These are phyloP conservation scores for Arion vulgaris DNA, from an alignment of 1,140 invertebrate species.

Conservation along the genomic window DNA sequence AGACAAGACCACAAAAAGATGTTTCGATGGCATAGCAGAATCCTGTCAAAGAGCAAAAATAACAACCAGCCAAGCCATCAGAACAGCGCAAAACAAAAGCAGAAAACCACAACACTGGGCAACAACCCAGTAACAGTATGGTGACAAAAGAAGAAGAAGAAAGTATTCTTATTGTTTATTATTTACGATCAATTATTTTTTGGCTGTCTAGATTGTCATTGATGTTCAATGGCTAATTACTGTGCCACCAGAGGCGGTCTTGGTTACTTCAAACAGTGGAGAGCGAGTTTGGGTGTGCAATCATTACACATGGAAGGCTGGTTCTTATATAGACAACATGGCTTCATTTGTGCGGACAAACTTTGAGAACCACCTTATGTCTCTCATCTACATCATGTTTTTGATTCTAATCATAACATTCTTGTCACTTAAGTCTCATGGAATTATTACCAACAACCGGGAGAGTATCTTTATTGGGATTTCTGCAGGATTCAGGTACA, in stretches of 20 bases:
- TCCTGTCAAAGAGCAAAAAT: too few relatives aligned
- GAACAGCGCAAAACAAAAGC: too few relatives aligned
- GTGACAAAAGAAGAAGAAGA: too few relatives aligned
- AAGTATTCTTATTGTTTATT: background rate
- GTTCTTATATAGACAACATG: slow-evolving; percentile 60
- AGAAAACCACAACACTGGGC: too few relatives aligned
- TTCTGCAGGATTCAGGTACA: slow-evolving; percentile 79
- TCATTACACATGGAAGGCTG: slow-evolving; percentile 62
- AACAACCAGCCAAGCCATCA: too few relatives aligned
- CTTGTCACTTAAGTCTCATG: slow-evolving; percentile 81
- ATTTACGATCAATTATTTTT: too few relatives aligned
- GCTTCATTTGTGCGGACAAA: slow-evolving; percentile 60
- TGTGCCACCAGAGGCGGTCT: slow-evolving; percentile 61
- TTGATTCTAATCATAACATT: slow-evolving; percentile 87
- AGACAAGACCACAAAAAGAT: too few relatives aligned
- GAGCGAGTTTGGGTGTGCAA: slow-evolving; percentile 60
- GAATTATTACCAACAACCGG: slow-evolving; percentile 92
- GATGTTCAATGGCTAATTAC: slow-evolving; percentile 83
- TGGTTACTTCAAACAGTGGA: slow-evolving; percentile 55
- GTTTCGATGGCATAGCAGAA: too few relatives aligned
- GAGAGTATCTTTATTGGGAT: slow-evolving; percentile 92
- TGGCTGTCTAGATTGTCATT: slow-evolving; percentile 83
- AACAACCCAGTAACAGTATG: too few relatives aligned
- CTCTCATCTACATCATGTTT: slow-evolving; percentile 86
- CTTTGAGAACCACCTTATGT: slow-evolving; percentile 79